Conservation (phyloP, 2,797 vertebrate genomes). For the Meriones psammophilus region DNA sequence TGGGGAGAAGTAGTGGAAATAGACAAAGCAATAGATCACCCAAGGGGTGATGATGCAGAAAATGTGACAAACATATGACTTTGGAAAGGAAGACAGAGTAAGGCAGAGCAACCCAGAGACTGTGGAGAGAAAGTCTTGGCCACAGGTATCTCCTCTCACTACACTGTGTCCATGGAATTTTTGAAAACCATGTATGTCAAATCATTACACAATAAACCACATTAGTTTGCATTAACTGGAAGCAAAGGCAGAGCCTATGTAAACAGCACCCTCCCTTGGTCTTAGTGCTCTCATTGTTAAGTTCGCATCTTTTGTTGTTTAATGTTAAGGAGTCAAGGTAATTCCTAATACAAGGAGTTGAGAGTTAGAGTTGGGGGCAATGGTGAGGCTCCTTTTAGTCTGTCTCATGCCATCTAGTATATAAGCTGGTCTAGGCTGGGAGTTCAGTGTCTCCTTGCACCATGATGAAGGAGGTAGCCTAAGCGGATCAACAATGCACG, state of each 20-base stretch:
- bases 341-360: neutral
- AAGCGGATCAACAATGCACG: neutral
- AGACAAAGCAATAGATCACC: conserved; percentile 29
- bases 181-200: neutral
- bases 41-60: neutral
- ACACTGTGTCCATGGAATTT: neutral
- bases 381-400: neutral
- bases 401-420: neutral
- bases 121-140: neutral
- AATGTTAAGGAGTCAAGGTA: neutral
- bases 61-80: neutral
- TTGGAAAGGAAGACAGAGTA: neutral
- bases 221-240: neutral
- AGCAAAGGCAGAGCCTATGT: neutral
- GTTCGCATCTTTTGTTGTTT: neutral
- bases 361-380: neutral
- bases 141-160: accelerated
- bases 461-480: neutral
- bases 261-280: conserved; percentile 13
- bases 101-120: neutral
- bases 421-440: neutral
- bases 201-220: accelerated
- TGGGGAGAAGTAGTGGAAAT: neutral
- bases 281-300: neutral
- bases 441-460: neutral